These are phyloP conservation scores for Lepus townsendii DNA, from an alignment of 2,797 vertebrate species.

Conservation along the genomic window DNA sequence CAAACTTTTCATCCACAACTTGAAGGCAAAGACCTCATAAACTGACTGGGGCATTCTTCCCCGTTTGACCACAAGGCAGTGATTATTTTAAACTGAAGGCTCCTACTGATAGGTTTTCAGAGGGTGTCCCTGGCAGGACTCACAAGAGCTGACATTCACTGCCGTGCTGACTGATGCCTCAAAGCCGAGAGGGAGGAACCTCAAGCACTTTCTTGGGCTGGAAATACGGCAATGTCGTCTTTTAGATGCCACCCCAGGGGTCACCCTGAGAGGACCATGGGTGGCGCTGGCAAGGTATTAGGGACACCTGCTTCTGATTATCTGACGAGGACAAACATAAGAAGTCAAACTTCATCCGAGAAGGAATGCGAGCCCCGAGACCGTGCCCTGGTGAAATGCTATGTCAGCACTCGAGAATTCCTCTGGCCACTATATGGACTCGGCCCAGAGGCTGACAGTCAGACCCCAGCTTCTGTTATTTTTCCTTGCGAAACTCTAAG, in stretches of 20 bases:
- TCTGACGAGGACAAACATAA: slow-evolving; percentile 40
- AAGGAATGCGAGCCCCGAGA: slow-evolving; percentile 70
- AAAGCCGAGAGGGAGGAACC: not conserved
- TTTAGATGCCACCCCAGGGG: not conserved
- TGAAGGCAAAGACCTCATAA: slow-evolving; percentile 74
- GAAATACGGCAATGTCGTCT: not conserved
- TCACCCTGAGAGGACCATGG: not conserved
- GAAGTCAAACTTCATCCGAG: slow-evolving; percentile 69
- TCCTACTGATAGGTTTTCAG: slow-evolving; percentile 56
- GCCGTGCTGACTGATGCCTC: slow-evolving; percentile 58
- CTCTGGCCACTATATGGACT: slow-evolving; percentile 63
- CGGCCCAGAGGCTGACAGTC: not conserved
- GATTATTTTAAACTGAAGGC: slow-evolving; percentile 74
- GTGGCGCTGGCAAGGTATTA: slow-evolving; percentile 39
- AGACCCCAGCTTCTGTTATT: slow-evolving; percentile 16
- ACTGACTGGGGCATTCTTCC: slow-evolving; percentile 53
- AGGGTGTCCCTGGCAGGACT: slow-evolving; percentile 66
- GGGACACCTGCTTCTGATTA: slow-evolving; percentile 74
- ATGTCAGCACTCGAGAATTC: slow-evolving; percentile 77
- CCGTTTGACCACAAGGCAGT: slow-evolving; percentile 62
- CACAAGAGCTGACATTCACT: slow-evolving; percentile 50
- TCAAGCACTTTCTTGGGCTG: not conserved
- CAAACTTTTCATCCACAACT: slow-evolving; percentile 58
- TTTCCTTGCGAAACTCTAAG: slow-evolving; percentile 45
- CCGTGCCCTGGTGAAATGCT: slow-evolving; percentile 36